Conservation (phyloP, 2,888 invertebrate genomes). For the Sesia bembeciformis region DNA sequence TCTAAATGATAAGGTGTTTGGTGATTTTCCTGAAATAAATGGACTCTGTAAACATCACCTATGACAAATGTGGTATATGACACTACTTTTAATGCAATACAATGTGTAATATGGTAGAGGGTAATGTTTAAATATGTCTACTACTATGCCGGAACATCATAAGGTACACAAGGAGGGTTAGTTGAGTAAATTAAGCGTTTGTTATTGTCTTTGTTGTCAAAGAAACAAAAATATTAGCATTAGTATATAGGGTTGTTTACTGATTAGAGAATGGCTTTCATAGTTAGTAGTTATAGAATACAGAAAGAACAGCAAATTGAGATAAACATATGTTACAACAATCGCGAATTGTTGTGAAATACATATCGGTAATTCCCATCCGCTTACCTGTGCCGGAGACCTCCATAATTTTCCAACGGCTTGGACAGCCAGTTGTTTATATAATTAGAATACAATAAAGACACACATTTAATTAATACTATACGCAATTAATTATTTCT, state of each 20-base stretch:
- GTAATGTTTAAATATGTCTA: no score
- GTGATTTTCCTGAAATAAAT: constrained; percentile 51
- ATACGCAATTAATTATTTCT: not conserved
- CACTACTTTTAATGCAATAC: no score
- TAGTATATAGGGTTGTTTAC: constrained; percentile 1
- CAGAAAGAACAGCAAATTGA: constrained; percentile 1
- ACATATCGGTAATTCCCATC: constrained; percentile 4
- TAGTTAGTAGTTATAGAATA: not conserved
- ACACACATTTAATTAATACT: not conserved
- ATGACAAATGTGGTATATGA: no score
- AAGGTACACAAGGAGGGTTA: no score
- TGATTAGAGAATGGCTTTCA: constrained; percentile 3
- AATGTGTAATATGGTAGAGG: no score
- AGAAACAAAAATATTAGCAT: constrained; percentile 21
- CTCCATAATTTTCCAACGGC: constrained; percentile 38
- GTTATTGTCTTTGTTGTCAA: constrained; percentile 48
- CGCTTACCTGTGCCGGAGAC: constrained; percentile 52
- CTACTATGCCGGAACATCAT: no score
- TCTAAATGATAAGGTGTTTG: constrained; percentile 75
- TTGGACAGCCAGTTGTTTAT: not conserved
- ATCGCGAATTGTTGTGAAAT: constrained; percentile 8
- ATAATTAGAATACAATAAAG: not conserved
- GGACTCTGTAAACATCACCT: not conserved
- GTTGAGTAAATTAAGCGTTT: not conserved
- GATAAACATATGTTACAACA: constrained; percentile 2